Evolutionary conservation across 2,113 vertebrate genomes (phyloP), one percentile per base, ranked within the genome.

Genomic region (Stigmatopora argus): DNA sequence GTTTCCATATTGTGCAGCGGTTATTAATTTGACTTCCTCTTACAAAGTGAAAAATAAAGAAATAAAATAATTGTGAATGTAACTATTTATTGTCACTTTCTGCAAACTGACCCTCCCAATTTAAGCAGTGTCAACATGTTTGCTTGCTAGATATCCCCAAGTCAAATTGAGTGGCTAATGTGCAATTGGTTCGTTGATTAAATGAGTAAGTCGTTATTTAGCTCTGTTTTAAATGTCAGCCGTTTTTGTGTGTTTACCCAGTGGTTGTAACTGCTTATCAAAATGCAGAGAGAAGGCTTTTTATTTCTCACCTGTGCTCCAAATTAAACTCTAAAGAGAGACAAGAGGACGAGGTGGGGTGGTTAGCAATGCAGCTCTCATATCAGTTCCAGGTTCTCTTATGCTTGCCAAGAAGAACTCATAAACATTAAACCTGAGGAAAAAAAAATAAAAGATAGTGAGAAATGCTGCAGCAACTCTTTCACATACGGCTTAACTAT

Each of bases 401-500:
- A 67, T 60, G 19, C 53, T 66, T 74, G 67, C 71, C 76, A 71
- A 80, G 69, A 61, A 59, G 73, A 70, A 64, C 69, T 78, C 75
- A 71, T 64, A 65, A 46, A 67, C 75, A 70, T 58, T 79, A 79
- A 82, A 77, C 78, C 59, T 56, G 70, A 8, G 19, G 10, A 52
- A 52, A 41, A 72, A n/a, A 75, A 69, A 66, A 71, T 49, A 78
- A 71, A 72, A 41, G 67, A 58, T 69, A 70, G 75, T 73, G 67
- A 73, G 44, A 73, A 72, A 51, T 53, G 66, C 62, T 72, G 61
- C 67, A 69, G 68, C 71, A 70, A 31, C 26, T 31, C 26, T 31
- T 80, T 81, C 74, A 67, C 69, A 64, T 69, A 47, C 38, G 64
- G 61, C 59, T 71, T 75, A 71, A 82, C 61, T 73, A 67, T 62